A percentile compares a stretch with the other conserved stretches of the same genome.
Conservation (phyloP, 2,888 invertebrate genomes). For the Oxyteleia sp. region DNA sequence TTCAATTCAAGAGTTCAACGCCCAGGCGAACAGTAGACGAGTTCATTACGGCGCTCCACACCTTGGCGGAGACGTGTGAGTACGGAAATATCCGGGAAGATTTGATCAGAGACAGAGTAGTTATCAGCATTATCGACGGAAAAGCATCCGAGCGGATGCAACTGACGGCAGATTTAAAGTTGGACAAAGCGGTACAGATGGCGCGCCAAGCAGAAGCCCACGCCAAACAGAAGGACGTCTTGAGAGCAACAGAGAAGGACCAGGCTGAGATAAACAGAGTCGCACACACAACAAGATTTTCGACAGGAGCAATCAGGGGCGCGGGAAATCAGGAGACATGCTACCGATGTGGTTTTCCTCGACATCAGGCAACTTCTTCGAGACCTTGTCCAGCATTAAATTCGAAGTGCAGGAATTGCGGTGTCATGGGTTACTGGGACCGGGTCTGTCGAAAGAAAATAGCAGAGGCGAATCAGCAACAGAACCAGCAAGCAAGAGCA, state of each 20-base stretch:
- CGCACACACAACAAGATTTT: not conserved
- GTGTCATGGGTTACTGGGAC: slow-evolving; percentile 74
- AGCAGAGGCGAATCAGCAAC: not conserved
- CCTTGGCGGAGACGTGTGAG: slow-evolving; percentile 74
- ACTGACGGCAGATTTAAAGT: not conserved
- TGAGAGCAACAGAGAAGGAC: not conserved
- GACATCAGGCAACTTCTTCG: slow-evolving; percentile 10
- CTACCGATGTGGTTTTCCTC: slow-evolving; percentile 41
- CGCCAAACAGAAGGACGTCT: slow-evolving; percentile 45
- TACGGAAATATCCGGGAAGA: slow-evolving; percentile 55
- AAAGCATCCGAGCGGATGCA: slow-evolving; percentile 20
- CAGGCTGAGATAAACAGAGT: slow-evolving; percentile 14
- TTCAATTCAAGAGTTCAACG: slow-evolving; percentile 74
- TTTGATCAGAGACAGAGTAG: slow-evolving; percentile 78
- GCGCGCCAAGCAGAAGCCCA: slow-evolving; percentile 69
- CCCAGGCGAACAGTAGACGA: slow-evolving; percentile 61
- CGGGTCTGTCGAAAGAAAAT: slow-evolving; percentile 70
- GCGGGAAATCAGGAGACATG: not conserved
- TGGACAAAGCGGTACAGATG: slow-evolving; percentile 64
- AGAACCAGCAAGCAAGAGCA: slow-evolving; percentile 3
- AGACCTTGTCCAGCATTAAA: slow-evolving; percentile 70
- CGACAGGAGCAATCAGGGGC: not conserved
- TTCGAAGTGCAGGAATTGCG: slow-evolving; percentile 71
- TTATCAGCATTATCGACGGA: slow-evolving; percentile 69
- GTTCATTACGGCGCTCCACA: slow-evolving; percentile 75